Conservation (phyloP, 2,113 vertebrate genomes). For the Tinamus guttatus region DNA sequence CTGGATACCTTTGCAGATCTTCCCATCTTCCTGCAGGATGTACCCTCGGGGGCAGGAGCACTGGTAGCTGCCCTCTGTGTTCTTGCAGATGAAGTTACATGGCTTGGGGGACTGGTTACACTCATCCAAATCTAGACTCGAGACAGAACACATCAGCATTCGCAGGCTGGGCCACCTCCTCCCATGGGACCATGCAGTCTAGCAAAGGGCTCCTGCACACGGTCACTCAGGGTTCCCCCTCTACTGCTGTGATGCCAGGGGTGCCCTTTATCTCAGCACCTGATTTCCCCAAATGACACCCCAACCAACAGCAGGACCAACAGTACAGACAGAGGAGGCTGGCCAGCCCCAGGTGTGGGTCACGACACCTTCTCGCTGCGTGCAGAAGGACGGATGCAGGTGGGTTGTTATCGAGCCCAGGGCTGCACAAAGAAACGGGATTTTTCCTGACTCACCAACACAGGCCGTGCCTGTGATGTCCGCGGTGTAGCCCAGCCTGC, state of each 20-base stretch:
- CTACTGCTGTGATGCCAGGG: neutral
- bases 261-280: neutral
- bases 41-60: slow-evolving; percentile 94
- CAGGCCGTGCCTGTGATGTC: slow-evolving; percentile 88
- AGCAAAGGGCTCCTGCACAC: neutral
- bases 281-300: neutral
- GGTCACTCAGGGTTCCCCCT: neutral
- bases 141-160: neutral
- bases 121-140: slow-evolving; percentile 88
- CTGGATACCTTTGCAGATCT: slow-evolving; percentile 90
- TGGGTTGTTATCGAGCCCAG: neutral
- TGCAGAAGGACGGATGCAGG: fast-evolving
- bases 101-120: slow-evolving; percentile 90
- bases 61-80: slow-evolving; percentile 93
- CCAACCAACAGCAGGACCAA: neutral
- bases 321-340: fast-evolving
- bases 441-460: slow-evolving; percentile 78
- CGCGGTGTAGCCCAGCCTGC: slow-evolving; percentile 84
- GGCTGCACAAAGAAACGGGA: neutral
- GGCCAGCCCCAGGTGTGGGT: neutral
- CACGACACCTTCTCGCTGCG: neutral
- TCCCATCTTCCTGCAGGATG: slow-evolving; percentile 89
- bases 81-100: slow-evolving; percentile 95
- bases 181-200: neutral
- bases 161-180: neutral